Evolutionary conservation across 2,113 vertebrate species (phyloP).

Genomic region (Phylloscopus whistleri): DNA sequence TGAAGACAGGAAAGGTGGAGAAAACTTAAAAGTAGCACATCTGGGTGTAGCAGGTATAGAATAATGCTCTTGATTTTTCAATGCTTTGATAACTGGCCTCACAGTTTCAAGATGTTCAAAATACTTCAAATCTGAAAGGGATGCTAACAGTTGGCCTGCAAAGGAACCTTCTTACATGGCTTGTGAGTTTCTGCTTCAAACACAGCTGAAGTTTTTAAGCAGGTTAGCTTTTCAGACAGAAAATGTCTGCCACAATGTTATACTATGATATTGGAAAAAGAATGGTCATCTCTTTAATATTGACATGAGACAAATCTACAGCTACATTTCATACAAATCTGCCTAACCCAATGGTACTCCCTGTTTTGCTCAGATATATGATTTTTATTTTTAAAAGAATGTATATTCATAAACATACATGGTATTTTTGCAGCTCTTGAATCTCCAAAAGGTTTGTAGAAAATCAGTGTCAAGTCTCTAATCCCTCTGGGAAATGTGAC

Average conservation of each 20-base stretch:
- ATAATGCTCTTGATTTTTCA: neutral
- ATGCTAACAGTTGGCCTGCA: neutral
- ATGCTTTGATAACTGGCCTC: neutral
- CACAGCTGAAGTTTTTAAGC: neutral
- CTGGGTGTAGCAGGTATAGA: slow-evolving; percentile 74
- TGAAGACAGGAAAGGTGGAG: slow-evolving; percentile 87
- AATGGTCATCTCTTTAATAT: neutral
- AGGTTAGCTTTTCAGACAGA: neutral
- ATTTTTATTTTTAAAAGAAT: neutral
- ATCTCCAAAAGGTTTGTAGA: neutral
- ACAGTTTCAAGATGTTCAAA: neutral
- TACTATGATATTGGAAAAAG: neutral
- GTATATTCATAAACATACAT: neutral
- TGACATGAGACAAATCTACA: neutral
- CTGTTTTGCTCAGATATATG: neutral
- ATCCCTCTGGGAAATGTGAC: neutral
- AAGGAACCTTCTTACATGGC: neutral
- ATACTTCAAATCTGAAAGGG: neutral
- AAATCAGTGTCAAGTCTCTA: neutral
- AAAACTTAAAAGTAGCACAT: slow-evolving; percentile 75
- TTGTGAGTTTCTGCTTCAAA: neutral
- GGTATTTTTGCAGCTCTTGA: neutral
- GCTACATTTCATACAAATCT: neutral
- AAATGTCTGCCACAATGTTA: neutral
- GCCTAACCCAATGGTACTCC: neutral